phyloP scores from a whole-genome alignment of 2,888 invertebrate genomes.

The Chloroclysta siterata region DNA sequence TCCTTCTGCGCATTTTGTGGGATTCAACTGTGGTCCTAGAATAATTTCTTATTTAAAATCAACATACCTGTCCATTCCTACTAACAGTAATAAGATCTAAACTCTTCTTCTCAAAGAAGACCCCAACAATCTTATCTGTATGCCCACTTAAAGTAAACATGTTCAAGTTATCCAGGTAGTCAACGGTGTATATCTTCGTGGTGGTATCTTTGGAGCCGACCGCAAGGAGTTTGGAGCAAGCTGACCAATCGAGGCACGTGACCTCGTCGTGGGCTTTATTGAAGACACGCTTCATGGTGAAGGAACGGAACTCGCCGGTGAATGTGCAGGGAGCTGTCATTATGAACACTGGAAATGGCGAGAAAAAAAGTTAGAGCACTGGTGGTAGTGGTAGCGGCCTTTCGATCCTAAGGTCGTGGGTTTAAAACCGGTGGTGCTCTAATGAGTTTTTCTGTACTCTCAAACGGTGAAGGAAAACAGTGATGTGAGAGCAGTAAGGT shows the following conservation, averaged over 20 bases:
- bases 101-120: constrained; percentile 94
- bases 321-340: constrained; percentile 93
- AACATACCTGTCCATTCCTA: constrained; percentile 90
- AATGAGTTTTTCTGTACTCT: too few relatives aligned
- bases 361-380: background rate
- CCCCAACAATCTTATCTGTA: constrained; percentile 92
- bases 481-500: too few relatives aligned
- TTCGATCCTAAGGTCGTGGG: too few relatives aligned
- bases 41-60: too few relatives aligned
- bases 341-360: constrained; percentile 87
- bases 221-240: constrained; percentile 95
- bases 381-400: too few relatives aligned
- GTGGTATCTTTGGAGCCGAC: constrained; percentile 96
- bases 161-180: constrained; percentile 90
- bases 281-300: constrained; percentile 93
- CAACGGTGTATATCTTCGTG: constrained; percentile 92
- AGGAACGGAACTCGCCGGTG: constrained; percentile 94
- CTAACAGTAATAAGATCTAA: constrained; percentile 94
- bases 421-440: too few relatives aligned
- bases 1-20: too few relatives aligned
- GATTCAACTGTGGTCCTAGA: too few relatives aligned
- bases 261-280: constrained; percentile 93
- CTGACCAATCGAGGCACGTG: constrained; percentile 96
- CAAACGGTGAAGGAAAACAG: too few relatives aligned
- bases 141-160: constrained; percentile 93